Percentiles rank a stretch among this genome's conserved stretches.
Conservation (phyloP, 2,888 invertebrate genomes). For the Hypolimnas misippus region DNA sequence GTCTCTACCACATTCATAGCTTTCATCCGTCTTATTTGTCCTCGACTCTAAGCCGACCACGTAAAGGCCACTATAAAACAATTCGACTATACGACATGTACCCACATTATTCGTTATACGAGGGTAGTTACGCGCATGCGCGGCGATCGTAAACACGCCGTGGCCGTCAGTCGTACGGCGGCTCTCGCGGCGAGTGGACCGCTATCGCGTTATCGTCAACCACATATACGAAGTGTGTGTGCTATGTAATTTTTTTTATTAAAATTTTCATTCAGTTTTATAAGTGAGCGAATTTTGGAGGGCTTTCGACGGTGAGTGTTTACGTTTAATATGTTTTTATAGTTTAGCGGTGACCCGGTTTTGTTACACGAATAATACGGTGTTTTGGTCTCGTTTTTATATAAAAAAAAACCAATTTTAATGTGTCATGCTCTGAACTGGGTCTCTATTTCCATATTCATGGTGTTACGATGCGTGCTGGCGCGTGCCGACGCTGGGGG, state of each 20-base stretch:
- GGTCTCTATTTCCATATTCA: constrained; percentile 47
- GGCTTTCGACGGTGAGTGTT: constrained; percentile 42
- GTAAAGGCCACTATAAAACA: constrained; percentile 35
- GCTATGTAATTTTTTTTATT: constrained; percentile 56
- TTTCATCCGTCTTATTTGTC: constrained; percentile 4
- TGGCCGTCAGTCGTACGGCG: constrained; percentile 64
- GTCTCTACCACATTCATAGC: constrained; percentile 12
- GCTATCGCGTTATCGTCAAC: constrained; percentile 38
- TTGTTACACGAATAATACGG: constrained; percentile 39
- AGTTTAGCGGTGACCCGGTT: constrained; percentile 18
- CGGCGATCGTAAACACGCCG: constrained; percentile 68
- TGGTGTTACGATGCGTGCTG: constrained; percentile 42
- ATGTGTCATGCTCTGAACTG: constrained; percentile 38
- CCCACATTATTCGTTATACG: constrained; percentile 31
- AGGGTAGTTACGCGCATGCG: constrained; percentile 73
- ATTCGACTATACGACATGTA: constrained; percentile 16
- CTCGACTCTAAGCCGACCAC: constrained; percentile 28
- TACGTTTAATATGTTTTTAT: constrained; percentile 16
- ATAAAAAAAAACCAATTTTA: constrained; percentile 1
- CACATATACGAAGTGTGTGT: constrained; percentile 58
- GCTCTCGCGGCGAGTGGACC: constrained; percentile 53
- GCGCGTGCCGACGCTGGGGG: constrained; percentile 28
- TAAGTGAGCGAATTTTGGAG: constrained; percentile 49
- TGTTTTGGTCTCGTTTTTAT: neutral
- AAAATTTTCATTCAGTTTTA: constrained; percentile 42